phyloP scores from a whole-genome alignment of 2,888 invertebrate species.

The Laothoe populi region DNA sequence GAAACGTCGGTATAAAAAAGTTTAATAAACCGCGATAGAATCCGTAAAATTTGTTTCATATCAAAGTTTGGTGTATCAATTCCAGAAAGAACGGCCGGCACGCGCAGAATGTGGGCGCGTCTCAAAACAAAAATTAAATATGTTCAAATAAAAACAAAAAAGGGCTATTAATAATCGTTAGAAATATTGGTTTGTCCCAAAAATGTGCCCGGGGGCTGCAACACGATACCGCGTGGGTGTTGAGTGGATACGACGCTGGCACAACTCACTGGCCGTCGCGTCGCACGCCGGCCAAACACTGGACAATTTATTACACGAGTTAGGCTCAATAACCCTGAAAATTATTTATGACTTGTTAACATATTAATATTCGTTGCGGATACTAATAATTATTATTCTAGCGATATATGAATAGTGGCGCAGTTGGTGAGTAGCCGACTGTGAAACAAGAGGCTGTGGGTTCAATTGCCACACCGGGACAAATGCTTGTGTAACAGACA shows the following conservation, averaged over 20 bases:
- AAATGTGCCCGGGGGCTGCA: conserved; percentile 82
- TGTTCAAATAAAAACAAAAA: conserved; percentile 72
- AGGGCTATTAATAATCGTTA: conserved; percentile 82
- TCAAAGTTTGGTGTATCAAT: conserved; percentile 25
- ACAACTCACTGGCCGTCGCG: conserved; percentile 25
- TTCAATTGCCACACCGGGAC: no score
- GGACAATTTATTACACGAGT: conserved; percentile 48
- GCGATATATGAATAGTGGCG: no score
- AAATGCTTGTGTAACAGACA: no score
- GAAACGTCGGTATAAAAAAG: no score
- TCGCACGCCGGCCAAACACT: conserved; percentile 10
- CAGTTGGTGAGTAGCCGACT: no score
- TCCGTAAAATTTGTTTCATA: no score
- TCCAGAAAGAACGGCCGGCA: conserved; percentile 56
- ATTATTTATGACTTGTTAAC: conserved; percentile 56
- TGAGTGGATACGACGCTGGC: conserved; percentile 64
- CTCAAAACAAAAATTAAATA: conserved; percentile 66
- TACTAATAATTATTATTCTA: no score
- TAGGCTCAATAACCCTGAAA: conserved; percentile 57
- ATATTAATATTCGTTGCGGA: conserved; percentile 56
- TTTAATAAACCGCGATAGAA: no score
- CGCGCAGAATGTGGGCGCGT: conserved; percentile 67
- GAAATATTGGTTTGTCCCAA: conserved; percentile 84
- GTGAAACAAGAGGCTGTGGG: no score
- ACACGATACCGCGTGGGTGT: conserved; percentile 75